Evolutionary conservation across 2,797 vertebrate species (phyloP).

Genomic region (Eupleurogrammus muticus): DNA sequence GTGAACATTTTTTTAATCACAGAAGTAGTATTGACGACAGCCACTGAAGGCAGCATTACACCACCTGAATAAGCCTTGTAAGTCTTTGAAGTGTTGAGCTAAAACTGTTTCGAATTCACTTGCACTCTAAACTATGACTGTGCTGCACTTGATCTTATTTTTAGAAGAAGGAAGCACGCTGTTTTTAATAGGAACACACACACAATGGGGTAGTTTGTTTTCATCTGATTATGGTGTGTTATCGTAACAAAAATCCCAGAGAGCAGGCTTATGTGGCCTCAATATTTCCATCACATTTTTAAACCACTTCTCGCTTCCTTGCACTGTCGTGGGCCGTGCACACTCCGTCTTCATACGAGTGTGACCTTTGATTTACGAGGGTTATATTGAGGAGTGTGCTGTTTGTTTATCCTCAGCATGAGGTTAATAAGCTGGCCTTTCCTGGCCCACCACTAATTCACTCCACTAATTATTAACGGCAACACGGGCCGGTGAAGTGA

Average conservation of each 20-base stretch:
- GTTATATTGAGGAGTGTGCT: conserved; percentile 23
- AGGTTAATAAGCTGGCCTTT: conserved; percentile 53
- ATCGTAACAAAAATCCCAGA: background rate
- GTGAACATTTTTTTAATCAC: background rate
- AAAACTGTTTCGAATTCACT: background rate
- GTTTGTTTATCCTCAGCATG: conserved; percentile 37
- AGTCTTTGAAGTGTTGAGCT: background rate
- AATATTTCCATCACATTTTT: background rate
- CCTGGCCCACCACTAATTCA: conserved; percentile 37
- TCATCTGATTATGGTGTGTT: background rate
- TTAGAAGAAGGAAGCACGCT: background rate
- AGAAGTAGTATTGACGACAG: background rate
- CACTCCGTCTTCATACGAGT: background rate
- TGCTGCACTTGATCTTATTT: background rate
- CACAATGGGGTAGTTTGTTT: background rate
- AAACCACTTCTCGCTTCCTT: background rate
- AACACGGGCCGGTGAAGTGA: conserved; percentile 21
- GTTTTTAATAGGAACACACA: background rate
- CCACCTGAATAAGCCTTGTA: background rate
- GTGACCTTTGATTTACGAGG: conserved; percentile 57
- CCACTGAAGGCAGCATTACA: conserved; percentile 5
- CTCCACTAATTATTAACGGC: conserved; percentile 53
- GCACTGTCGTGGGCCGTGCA: background rate
- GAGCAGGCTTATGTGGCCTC: background rate
- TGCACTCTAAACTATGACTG: background rate